Base-by-base conservation (phyloP, 2,888 invertebrate species). In the Acleris holmiana region DNA sequence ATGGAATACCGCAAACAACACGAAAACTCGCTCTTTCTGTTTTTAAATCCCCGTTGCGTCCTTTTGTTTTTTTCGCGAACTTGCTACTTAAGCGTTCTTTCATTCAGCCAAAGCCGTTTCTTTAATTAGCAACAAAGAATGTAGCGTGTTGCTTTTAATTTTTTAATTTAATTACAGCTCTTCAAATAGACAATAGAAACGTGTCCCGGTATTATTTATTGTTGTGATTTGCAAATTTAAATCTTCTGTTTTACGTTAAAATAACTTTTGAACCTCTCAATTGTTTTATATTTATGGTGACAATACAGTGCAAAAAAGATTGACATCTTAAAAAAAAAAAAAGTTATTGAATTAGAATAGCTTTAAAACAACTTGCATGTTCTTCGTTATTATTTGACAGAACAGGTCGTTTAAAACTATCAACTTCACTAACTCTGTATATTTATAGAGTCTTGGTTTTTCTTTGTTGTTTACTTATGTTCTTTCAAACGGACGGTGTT, bases 61-160 rank as follows among this genome's bases (percentile, higher is more conserved):
- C 68, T 71, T 70, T 74, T 82, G 84, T 85, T 84, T 85, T 86
- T 86, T 81, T 75, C 78, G 79, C 83, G 78, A 91, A 91, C 91
- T 91, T 91, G 86, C 89, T 88, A 91, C 91, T 91, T 91, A 90
- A 76, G 76, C 81, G 80, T 79, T 85, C 86, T 87, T 87, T 85
- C 85, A 84, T 89, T 89, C 87, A 82, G 80, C 82, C 79, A 78
- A 78, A 80, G 80, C 79, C 78, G 85, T 87, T 89, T 87, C 89
- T 91, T 91, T 91, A 90, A 91, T 91, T 90, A 90, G 85, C 84
- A 82, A 84, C 87, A 88, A 88, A 88, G 88, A 89, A 89, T 86
- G 78, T 90, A 87, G 91, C 91, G 89, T 91, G 90, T 85, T 82
- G 79, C 83, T 87, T 85, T 86, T 86, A 86, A 10, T 85, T 89